Conservation (phyloP, 2,797 vertebrate species). For the Parotocinclus haroldoi region DNA sequence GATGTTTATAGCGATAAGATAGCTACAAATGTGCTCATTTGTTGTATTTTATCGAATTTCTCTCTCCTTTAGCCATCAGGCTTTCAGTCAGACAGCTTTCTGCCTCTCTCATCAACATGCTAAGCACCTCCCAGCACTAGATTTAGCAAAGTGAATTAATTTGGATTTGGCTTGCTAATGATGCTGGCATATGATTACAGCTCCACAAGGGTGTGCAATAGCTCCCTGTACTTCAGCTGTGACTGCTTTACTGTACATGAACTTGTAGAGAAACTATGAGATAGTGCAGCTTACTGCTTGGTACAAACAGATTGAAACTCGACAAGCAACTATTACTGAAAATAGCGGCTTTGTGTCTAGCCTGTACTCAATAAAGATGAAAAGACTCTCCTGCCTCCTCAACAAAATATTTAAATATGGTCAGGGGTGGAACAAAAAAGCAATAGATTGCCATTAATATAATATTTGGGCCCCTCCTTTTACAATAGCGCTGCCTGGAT, state of each 20-base stretch:
- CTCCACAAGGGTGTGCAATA: slow-evolving; percentile 81
- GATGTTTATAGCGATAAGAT: slow-evolving; percentile 46
- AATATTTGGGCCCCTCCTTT: slow-evolving; percentile 47
- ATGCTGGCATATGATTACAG: slow-evolving; percentile 88
- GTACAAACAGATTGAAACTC: slow-evolving; percentile 10
- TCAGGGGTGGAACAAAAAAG: slow-evolving; percentile 37
- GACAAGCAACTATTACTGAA: not conserved
- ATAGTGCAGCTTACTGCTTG: not conserved
- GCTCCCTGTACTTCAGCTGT: slow-evolving; percentile 54
- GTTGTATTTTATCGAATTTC: slow-evolving; percentile 17
- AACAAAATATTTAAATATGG: slow-evolving; percentile 39
- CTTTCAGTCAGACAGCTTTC: slow-evolving; percentile 70
- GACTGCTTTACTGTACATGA: slow-evolving; percentile 66
- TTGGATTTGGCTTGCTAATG: slow-evolving; percentile 99
- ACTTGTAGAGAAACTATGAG: slow-evolving; percentile 10
- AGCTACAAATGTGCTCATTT: not conserved
- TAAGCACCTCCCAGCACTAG: slow-evolving; percentile 86
- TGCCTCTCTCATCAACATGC: slow-evolving; percentile 88
- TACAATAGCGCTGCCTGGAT: slow-evolving; percentile 71
- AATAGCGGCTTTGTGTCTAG: too few species aligned
- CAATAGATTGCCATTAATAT: slow-evolving; percentile 46
- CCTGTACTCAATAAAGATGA: too few species aligned
- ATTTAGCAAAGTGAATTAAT: slow-evolving; percentile 99
- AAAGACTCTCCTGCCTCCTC: too few species aligned
- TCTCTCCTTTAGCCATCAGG: slow-evolving; percentile 58